phyloP scores from a whole-genome alignment of 1,140 invertebrate genomes.

The Leguminivora glycinivorella region DNA sequence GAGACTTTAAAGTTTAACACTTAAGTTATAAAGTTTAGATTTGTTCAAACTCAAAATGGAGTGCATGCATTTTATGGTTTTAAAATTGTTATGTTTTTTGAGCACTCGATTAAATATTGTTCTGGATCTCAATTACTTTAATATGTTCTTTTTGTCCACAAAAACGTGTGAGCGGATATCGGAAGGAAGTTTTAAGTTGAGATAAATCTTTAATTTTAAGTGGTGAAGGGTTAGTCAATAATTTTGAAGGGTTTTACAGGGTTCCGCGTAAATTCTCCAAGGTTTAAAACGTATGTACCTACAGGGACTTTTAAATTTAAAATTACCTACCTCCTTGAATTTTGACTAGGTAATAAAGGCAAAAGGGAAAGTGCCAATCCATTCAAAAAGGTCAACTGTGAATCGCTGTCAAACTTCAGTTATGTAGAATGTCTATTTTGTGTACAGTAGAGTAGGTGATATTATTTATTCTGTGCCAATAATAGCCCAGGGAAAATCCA shows the following conservation, averaged over 20 bases:
- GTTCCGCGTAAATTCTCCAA: neutral
- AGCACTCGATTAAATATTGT: conserved; percentile 17
- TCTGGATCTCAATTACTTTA: conserved; percentile 9
- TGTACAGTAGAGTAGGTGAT: too few relatives aligned
- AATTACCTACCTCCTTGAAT: too few relatives aligned
- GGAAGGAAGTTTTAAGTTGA: conserved; percentile 4
- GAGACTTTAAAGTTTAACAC: neutral
- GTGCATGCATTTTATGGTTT: neutral
- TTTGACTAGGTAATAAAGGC: too few relatives aligned
- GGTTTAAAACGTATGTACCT: too few relatives aligned
- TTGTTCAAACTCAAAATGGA: neutral
- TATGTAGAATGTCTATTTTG: too few relatives aligned
- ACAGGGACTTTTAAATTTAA: too few relatives aligned
- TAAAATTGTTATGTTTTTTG: neutral
- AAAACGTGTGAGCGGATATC: conserved; percentile 14
- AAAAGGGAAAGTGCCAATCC: too few relatives aligned
- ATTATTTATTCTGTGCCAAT: too few relatives aligned
- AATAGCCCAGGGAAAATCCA: neutral
- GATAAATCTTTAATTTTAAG: conserved; percentile 2
- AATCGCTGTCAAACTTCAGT: too few relatives aligned
- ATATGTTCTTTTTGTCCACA: neutral
- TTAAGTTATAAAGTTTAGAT: neutral
- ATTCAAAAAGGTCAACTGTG: too few relatives aligned
- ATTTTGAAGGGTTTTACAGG: neutral
- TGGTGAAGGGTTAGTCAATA: neutral